phyloP scores from a whole-genome alignment of 2,113 vertebrate species.

The Macquaria australasica region DNA sequence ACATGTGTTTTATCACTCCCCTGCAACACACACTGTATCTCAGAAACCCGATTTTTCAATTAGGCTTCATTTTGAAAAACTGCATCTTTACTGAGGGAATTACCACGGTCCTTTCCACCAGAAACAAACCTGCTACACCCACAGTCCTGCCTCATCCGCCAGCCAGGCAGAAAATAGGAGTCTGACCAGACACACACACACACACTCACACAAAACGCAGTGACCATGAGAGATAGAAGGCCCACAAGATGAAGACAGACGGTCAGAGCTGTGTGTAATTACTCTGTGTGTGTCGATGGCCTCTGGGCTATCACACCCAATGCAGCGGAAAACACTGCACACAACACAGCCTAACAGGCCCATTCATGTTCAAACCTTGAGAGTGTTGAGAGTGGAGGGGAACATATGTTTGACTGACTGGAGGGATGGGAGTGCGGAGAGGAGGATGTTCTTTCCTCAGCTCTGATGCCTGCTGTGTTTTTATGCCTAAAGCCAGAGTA shows the following conservation, averaged over 20 bases:
- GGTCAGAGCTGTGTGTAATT: constrained; percentile 70
- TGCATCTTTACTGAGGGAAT: not conserved
- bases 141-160: not conserved
- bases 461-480: constrained; percentile 49
- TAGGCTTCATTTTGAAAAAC: not conserved
- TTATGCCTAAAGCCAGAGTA: constrained; percentile 51
- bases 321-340: constrained; percentile 65
- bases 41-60: constrained; percentile 1
- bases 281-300: constrained; percentile 61
- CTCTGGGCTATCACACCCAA: constrained; percentile 68
- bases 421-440: not conserved
- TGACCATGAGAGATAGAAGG: constrained; percentile 65
- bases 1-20: constrained; percentile 70
- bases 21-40: constrained; percentile 25
- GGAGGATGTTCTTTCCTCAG: constrained; percentile 43
- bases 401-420: constrained; percentile 60
- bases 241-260: constrained; percentile 68
- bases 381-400: constrained; percentile 33
- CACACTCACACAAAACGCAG: constrained; percentile 27
- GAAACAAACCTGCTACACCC: constrained; percentile 8
- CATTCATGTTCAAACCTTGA: constrained; percentile 59
- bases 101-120: not conserved
- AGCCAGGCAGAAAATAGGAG: constrained; percentile 55
- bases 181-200: constrained; percentile 23
- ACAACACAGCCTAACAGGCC: constrained; percentile 55